Evolutionary conservation across 2,888 invertebrate genomes (phyloP), one percentile per base, ranked within the genome.

Genomic region (Xylota sylvarum): DNA sequence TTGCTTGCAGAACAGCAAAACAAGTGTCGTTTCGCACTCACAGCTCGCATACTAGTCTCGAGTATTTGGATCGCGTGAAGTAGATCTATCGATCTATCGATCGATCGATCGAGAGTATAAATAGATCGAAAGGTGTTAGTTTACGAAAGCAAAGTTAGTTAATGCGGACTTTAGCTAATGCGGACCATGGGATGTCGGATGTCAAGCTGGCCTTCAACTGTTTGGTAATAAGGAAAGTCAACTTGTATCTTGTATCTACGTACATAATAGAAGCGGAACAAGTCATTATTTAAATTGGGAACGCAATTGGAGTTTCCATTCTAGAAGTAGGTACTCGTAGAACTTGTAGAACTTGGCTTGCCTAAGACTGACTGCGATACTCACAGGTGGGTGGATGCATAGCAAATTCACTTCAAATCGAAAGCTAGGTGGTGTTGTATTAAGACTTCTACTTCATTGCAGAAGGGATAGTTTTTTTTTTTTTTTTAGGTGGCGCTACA

Each of bases 21-120:
- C 52, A 23, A 52, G 55, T 69, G 55, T 43, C 17, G 37, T 30
- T 69, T 30, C 12, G 40, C 55, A n/a, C 43, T 46, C 23, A 2
- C 23, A 2, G 23, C 23, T 23, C 23, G 23, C 3, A 23, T 23
- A 3, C 23, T n/a, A n/a, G n/a, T n/a, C 10, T 7, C n/a, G 7
- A 7, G 30, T 27, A 52, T 52, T 23, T 12, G n/a, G 32, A 48
- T 48, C 19, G n/a, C 17, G 17, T 32, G 5, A 12, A 32, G 46
- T 17, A 4, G 43, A 43, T 7, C 37, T 4, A 7, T 23, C 1
- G 14, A n/a, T 17, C 4, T 27, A 46, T 5, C 23, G 5, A n/a
- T 17, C 4, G 43, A 46, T 9, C 40, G 12, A 7, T n/a, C n/a
- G 14, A 2, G 43, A 4, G 4, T 5, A 14, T 23, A 9, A 43